Evolutionary conservation across 92 coral and sea anemone species (phyloP).

Genomic region (Diadumene lineata): DNA sequence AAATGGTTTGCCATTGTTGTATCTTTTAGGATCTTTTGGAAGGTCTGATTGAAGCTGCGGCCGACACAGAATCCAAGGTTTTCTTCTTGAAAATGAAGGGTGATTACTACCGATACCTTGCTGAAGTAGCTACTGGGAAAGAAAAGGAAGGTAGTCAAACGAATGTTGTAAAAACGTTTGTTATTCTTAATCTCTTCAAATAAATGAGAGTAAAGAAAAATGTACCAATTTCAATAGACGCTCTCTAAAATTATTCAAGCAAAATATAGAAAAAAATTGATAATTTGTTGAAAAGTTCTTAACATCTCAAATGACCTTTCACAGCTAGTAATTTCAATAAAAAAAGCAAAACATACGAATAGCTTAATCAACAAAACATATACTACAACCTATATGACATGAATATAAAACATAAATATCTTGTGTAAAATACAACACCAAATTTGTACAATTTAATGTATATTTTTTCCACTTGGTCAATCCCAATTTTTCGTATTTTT

Average conservation of each 20-base stretch:
- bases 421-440: too few relatives aligned
- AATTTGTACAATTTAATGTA: too few relatives aligned
- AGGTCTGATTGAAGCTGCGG: slow-evolving; percentile 5
- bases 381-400: too few relatives aligned
- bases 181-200: neutral
- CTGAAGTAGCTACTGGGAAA: slow-evolving; percentile 59
- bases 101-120: slow-evolving; percentile 73
- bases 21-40: slow-evolving; percentile 30
- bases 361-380: too few relatives aligned
- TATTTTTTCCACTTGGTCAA: too few relatives aligned
- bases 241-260: neutral
- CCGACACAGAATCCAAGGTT: slow-evolving; percentile 48
- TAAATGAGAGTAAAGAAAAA: neutral
- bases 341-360: too few relatives aligned
- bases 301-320: neutral
- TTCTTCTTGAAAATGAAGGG: slow-evolving; percentile 89
- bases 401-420: too few relatives aligned
- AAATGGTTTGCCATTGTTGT: neutral
- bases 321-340: neutral
- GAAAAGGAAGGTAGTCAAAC: slow-evolving; percentile 25
- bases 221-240: neutral
- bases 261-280: neutral
- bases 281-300: neutral
- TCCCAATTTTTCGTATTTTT: neutral
- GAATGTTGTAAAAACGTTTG: neutral